phyloP scores from a whole-genome alignment of 2,888 invertebrate species.

The Pseudococcus jackbeardsleyi region DNA sequence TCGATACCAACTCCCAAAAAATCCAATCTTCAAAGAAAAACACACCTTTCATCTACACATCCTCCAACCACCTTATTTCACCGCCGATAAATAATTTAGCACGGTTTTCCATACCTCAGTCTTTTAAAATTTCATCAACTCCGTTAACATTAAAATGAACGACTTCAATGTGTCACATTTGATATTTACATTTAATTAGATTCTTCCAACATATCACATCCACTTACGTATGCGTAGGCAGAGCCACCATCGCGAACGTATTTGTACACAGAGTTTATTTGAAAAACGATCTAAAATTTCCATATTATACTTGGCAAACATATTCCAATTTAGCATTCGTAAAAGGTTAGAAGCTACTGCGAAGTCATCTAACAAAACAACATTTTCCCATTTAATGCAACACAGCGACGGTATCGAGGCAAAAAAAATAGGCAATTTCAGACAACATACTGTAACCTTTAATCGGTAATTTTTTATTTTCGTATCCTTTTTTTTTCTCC shows the following conservation, averaged over 20 bases:
- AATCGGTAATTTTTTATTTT: conserved; percentile 42
- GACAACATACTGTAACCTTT: conserved; percentile 34
- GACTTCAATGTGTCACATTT: neutral
- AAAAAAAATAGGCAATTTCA: conserved; percentile 32
- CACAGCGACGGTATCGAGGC: neutral
- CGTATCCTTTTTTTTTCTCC: conserved; percentile 17
- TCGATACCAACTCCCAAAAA: no score
- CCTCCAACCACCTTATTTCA: no score
- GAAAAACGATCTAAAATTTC: conserved; percentile 18
- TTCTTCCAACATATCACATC: neutral
- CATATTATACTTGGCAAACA: conserved; percentile 19
- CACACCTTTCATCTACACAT: no score
- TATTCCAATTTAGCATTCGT: neutral
- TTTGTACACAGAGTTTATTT: neutral
- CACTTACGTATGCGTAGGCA: neutral
- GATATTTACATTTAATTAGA: conserved; percentile 33
- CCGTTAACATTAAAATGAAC: neutral
- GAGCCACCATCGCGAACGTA: neutral
- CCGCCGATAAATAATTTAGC: neutral
- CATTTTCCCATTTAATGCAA: neutral
- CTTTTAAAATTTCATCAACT: neutral
- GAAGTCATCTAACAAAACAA: neutral
- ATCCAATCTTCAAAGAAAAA: no score
- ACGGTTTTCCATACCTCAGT: neutral
- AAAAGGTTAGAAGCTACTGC: neutral